A percentile compares a stretch with the other conserved stretches of the same genome.
Evolutionary conservation across 1,140 invertebrate genomes (phyloP).

Genomic region (Pantala flavescens): DNA sequence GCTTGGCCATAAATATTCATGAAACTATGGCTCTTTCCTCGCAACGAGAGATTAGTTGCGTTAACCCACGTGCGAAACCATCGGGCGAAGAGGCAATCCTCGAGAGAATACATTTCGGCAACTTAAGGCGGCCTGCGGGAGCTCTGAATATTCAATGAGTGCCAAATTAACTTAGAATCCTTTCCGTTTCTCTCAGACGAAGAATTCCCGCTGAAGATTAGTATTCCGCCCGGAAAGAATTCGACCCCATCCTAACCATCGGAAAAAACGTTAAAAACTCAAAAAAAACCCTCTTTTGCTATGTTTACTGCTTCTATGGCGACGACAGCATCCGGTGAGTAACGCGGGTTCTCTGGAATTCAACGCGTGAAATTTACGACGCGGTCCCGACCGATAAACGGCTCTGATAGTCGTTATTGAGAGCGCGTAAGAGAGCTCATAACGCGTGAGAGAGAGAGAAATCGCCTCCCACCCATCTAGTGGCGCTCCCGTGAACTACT

Average conservation of each 20-base stretch:
- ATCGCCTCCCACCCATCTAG: not conserved
- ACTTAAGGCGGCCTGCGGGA: not conserved
- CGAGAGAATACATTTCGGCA: conserved; percentile 4
- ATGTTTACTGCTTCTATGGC: not conserved
- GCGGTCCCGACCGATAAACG: not conserved
- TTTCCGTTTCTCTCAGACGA: not conserved
- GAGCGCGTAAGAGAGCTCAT: not conserved
- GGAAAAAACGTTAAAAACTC: not conserved
- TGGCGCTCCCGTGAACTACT: not conserved
- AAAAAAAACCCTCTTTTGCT: not conserved
- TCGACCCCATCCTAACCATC: too few relatives aligned
- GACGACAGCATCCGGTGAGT: not conserved
- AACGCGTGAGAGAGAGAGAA: not conserved
- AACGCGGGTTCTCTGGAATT: not conserved
- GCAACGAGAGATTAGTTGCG: not conserved
- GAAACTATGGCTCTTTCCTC: not conserved
- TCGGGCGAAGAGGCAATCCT: not conserved
- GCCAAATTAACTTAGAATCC: not conserved
- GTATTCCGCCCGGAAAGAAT: too few relatives aligned
- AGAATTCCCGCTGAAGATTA: not conserved
- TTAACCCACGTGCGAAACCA: not conserved
- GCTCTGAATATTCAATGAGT: not conserved
- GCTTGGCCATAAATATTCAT: not conserved
- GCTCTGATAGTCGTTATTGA: not conserved
- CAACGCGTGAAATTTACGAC: conserved; percentile 4